phyloP scores from a whole-genome alignment of 2,888 invertebrate species.

The Steinernema hermaphroditum region DNA sequence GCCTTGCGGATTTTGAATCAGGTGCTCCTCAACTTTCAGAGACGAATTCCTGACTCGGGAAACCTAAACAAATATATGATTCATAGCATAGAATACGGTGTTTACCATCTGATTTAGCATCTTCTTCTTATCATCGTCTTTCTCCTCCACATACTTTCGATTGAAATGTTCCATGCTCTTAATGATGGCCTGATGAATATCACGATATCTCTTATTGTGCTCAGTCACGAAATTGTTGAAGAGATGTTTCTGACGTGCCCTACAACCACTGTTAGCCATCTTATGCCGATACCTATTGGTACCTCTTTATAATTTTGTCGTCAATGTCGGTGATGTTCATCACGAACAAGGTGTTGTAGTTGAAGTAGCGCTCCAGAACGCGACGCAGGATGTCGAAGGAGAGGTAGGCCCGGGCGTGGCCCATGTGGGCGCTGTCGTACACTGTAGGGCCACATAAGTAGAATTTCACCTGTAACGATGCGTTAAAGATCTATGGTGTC shows the following conservation, averaged over 20 bases:
- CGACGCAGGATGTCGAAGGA: constrained; percentile 93
- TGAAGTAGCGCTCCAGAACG: constrained; percentile 54
- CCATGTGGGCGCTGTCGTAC: constrained; percentile 98
- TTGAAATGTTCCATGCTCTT: constrained; percentile 56
- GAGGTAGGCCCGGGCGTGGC: constrained; percentile 95
- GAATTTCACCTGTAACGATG: constrained; percentile 77
- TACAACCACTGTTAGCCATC: constrained; percentile 70
- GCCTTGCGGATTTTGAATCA: neutral
- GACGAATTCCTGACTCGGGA: neutral
- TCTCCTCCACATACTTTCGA: constrained; percentile 70
- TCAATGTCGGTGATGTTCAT: constrained; percentile 99
- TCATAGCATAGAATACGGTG: too few relatives aligned
- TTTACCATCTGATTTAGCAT: constrained; percentile 77
- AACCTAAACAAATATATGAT: neutral
- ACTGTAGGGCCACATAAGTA: constrained; percentile 99
- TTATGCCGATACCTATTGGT: too few relatives aligned
- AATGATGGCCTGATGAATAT: constrained; percentile 52
- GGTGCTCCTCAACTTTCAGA: neutral
- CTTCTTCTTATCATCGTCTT: constrained; percentile 82
- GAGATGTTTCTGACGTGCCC: constrained; percentile 63
- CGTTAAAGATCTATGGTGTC: too few relatives aligned
- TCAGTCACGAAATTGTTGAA: constrained; percentile 56
- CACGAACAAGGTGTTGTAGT: constrained; percentile 70
- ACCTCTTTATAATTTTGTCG: constrained; percentile 76
- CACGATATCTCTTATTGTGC: constrained; percentile 28